Evolutionary conservation across 1,140 invertebrate genomes (phyloP).

Genomic region (Drosophila nebulosa): DNA sequence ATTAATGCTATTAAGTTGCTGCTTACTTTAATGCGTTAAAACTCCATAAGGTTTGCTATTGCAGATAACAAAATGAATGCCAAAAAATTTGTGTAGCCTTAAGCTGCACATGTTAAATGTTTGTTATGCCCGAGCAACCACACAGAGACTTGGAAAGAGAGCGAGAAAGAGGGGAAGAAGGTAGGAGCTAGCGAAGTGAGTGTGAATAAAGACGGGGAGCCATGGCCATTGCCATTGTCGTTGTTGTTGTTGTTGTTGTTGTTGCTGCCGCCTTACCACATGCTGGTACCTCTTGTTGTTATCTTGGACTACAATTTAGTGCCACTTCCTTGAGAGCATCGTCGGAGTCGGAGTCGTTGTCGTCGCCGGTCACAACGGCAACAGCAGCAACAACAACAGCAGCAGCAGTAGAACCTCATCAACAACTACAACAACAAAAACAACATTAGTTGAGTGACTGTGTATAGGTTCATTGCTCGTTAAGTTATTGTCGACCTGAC

Average conservation of each 20-base stretch:
- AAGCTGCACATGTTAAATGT: constrained; percentile 47
- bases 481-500: constrained; percentile 72
- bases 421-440: constrained; percentile 34
- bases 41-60: not conserved
- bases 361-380: constrained; percentile 59
- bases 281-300: constrained; percentile 54
- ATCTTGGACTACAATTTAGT: constrained; percentile 72
- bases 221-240: not conserved
- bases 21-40: too few species aligned
- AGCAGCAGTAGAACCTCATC: constrained; percentile 28
- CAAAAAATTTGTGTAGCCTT: constrained; percentile 45
- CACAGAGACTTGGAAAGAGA: not conserved
- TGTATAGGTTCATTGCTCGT: constrained; percentile 73
- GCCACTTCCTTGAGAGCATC: constrained; percentile 66
- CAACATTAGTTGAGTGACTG: constrained; percentile 9
- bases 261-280: constrained; percentile 41
- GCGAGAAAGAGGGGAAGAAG: not conserved
- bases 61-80: constrained; percentile 42
- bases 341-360: constrained; percentile 1
- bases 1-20: too few species aligned
- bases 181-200: not conserved
- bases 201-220: not conserved
- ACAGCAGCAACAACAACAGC: constrained; percentile 8
- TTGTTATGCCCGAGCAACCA: constrained; percentile 29
- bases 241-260: not conserved